Percentiles rank a stretch among this genome's conserved stretches.
Evolutionary conservation across 2,888 invertebrate species (phyloP).

Genomic region (Salticus scenicus): DNA sequence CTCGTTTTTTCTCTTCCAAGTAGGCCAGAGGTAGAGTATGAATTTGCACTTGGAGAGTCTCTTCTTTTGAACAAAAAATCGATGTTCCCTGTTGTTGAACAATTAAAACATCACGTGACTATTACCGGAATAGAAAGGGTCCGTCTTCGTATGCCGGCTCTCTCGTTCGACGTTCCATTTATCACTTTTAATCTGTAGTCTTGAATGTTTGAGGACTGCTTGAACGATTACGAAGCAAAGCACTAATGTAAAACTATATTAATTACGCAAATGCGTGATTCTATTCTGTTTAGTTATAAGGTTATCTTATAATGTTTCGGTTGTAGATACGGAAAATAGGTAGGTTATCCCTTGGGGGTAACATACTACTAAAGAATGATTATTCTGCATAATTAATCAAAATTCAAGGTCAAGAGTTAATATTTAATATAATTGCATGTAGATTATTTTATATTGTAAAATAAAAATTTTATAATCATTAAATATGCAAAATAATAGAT

Average conservation of each 20-base stretch:
- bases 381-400: too few relatives aligned
- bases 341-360: not conserved
- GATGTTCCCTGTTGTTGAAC: slow-evolving; percentile 26
- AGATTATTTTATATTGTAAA: too few relatives aligned
- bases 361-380: too few relatives aligned
- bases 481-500: too few relatives aligned
- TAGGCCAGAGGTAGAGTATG: slow-evolving; percentile 31
- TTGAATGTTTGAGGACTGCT: not conserved
- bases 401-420: too few relatives aligned
- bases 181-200: too few relatives aligned
- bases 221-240: not conserved
- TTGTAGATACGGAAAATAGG: not conserved
- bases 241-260: not conserved
- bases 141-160: not conserved
- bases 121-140: slow-evolving; percentile 2
- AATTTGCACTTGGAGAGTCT: not conserved
- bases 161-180: not conserved
- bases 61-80: slow-evolving; percentile 27
- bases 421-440: too few relatives aligned
- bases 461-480: too few relatives aligned
- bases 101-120: slow-evolving; percentile 54
- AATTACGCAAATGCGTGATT: not conserved
- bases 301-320: not conserved
- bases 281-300: not conserved
- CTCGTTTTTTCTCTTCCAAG: slow-evolving; percentile 33